Evolutionary conservation across 2,888 invertebrate genomes (phyloP).

Genomic region (Netelia virgata): DNA sequence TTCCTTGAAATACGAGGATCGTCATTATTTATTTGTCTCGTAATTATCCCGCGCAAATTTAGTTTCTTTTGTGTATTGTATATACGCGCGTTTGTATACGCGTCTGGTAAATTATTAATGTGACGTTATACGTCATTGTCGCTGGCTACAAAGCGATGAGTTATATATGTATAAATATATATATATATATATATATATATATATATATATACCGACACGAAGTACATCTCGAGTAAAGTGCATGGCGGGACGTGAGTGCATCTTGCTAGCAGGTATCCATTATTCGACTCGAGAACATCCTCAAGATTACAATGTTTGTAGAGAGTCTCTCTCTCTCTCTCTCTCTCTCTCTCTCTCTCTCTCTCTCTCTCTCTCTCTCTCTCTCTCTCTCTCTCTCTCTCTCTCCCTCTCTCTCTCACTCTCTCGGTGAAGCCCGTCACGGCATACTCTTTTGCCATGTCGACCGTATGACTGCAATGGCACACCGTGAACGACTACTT

Average conservation of each 20-base stretch:
- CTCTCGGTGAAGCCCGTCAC: not conserved
- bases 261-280: slow-evolving; percentile 39
- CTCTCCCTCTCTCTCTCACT: too few species aligned
- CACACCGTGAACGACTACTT: slow-evolving; percentile 31
- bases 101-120: too few species aligned
- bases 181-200: not conserved
- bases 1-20: slow-evolving; percentile 2
- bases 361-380: slow-evolving; percentile 4
- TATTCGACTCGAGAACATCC: slow-evolving; percentile 49
- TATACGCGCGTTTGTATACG: not conserved
- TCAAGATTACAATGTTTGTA: slow-evolving; percentile 55
- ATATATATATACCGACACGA: not conserved
- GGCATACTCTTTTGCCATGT: not conserved
- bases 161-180: not conserved
- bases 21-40: slow-evolving; percentile 24
- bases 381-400: not conserved
- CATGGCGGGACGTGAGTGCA: slow-evolving; percentile 15
- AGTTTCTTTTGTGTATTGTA: not conserved
- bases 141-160: too few species aligned
- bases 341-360: not conserved
- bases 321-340: slow-evolving; percentile 25
- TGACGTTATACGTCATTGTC: too few species aligned
- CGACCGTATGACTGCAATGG: slow-evolving; percentile 12
- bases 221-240: slow-evolving; percentile 14
- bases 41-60: slow-evolving; percentile 16